Conservation (phyloP, 2,113 vertebrate species). For the Odontesthes bonariensis region DNA sequence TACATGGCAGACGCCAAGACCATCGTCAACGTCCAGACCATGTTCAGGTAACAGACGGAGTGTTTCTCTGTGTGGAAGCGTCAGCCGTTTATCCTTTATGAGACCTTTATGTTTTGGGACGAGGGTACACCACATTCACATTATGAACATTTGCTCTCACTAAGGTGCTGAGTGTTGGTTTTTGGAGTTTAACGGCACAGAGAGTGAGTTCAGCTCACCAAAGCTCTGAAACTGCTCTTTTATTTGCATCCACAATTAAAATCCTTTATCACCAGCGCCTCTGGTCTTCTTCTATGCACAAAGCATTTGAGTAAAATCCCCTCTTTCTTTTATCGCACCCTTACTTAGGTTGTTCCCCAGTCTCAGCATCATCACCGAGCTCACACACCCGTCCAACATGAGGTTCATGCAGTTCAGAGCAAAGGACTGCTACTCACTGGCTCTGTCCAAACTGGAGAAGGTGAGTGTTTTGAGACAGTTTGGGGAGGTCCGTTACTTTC, state of each 20-base stretch:
- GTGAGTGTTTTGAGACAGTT: constrained; percentile 74
- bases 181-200: background rate
- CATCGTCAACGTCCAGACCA: constrained; percentile 97
- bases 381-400: constrained; percentile 98
- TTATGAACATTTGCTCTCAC: background rate
- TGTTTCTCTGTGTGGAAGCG: background rate
- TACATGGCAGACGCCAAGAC: constrained; percentile 99
- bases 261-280: constrained; percentile 26
- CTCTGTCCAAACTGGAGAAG: constrained; percentile 97
- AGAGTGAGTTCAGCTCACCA: constrained; percentile 3
- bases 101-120: background rate
- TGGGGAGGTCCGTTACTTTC: background rate
- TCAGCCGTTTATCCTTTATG: background rate
- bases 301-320: background rate
- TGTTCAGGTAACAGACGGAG: constrained; percentile 88
- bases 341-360: constrained; percentile 92
- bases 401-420: constrained; percentile 99
- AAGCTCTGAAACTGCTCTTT: constrained; percentile 11
- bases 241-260: constrained; percentile 46
- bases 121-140: background rate
- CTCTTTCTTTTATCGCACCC: background rate
- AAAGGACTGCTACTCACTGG: constrained; percentile 98
- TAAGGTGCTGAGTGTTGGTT: background rate
- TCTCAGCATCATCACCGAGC: constrained; percentile 97
- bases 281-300: background rate